phyloP scores from a whole-genome alignment of 2,113 vertebrate genomes.

The Dromaius novaehollandiae region DNA sequence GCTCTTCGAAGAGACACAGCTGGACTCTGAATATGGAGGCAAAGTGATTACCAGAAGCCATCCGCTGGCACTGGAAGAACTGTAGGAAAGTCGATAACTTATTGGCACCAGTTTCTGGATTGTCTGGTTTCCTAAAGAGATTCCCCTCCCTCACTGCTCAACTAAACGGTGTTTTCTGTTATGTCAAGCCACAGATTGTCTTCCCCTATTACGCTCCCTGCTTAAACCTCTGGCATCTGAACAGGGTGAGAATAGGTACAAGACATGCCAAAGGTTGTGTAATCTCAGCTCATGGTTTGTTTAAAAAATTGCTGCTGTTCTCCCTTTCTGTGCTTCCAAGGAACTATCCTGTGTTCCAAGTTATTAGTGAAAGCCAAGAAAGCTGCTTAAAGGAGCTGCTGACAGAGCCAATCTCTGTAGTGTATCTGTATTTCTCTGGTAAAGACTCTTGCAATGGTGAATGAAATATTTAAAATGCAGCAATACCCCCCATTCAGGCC shows the following conservation, averaged over 20 bases:
- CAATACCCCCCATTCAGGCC: neutral
- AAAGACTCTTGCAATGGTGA: neutral
- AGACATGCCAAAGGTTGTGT: neutral
- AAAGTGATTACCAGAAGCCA: constrained; percentile 27
- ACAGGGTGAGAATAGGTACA: neutral
- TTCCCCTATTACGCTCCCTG: neutral
- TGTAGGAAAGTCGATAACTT: constrained; percentile 50
- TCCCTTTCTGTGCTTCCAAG: neutral
- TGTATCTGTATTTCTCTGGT: neutral
- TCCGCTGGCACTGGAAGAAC: constrained; percentile 1
- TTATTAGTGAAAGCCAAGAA: neutral
- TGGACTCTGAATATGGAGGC: constrained; percentile 27
- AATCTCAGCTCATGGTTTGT: neutral
- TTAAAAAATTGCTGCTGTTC: neutral
- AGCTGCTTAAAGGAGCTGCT: neutral
- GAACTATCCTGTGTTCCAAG: neutral
- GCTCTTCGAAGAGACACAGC: constrained; percentile 29
- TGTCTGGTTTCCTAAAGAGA: constrained; percentile 34
- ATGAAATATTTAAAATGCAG: neutral
- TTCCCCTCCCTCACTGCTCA: neutral
- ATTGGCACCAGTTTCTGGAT: constrained; percentile 41
- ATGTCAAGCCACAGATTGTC: neutral
- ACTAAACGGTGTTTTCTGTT: neutral
- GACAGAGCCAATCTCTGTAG: neutral
- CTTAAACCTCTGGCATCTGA: neutral